These are phyloP conservation scores for Struthidea cinerea DNA, from an alignment of 2,113 vertebrate species.

Conservation along the genomic window DNA sequence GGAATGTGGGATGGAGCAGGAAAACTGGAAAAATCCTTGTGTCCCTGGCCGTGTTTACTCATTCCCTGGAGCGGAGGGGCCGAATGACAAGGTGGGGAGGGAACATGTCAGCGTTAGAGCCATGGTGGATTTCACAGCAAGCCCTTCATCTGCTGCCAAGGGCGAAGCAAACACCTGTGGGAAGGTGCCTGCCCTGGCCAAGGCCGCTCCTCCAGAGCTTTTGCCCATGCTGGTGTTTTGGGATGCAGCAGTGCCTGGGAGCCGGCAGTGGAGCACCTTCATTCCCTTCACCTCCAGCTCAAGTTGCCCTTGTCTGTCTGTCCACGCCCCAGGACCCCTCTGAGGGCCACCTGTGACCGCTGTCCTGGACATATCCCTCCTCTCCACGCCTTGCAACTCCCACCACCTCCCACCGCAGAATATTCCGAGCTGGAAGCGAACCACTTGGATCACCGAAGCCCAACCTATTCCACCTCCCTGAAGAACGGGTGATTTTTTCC, in stretches of 20 bases:
- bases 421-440: not conserved
- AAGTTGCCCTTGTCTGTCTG: rapidly evolving
- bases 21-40: not conserved
- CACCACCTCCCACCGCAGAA: rapidly evolving
- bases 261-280: not conserved
- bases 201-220: not conserved
- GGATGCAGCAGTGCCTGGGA: not conserved
- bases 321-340: not conserved
- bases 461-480: not conserved
- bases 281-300: not conserved
- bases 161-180: not conserved
- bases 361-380: not conserved
- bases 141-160: not conserved
- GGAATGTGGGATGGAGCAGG: rapidly evolving
- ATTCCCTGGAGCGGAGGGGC: too few species aligned
- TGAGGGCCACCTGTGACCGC: not conserved
- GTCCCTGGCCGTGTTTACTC: not conserved
- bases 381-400: not conserved
- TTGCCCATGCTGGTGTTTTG: too few species aligned
- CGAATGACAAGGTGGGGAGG: not conserved
- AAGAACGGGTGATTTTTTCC: not conserved
- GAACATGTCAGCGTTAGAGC: not conserved
- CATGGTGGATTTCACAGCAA: not conserved
- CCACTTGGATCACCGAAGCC: not conserved
- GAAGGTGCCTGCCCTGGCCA: not conserved